Evolutionary conservation across 1,140 invertebrate species (phyloP).

Genomic region (Drosophila paulistorum): DNA sequence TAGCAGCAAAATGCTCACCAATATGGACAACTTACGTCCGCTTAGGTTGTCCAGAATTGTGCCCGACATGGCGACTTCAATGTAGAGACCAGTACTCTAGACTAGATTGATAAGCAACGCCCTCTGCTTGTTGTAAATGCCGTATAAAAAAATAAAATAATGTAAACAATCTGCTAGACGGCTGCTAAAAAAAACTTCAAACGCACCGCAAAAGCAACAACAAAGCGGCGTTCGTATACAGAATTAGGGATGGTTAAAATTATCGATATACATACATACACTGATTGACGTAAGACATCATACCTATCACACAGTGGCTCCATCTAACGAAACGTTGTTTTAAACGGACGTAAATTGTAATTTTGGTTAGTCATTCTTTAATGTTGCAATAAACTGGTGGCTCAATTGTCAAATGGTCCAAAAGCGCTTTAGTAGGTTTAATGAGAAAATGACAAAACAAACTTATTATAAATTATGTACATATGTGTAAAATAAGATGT

Average conservation of each 20-base stretch:
- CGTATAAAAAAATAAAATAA: slow-evolving; percentile 14
- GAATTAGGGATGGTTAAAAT: slow-evolving; percentile 41
- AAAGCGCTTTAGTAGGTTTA: background rate
- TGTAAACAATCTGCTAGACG: slow-evolving; percentile 60
- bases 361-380: too few relatives aligned
- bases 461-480: background rate
- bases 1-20: slow-evolving; percentile 90
- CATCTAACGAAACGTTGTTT: background rate
- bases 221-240: slow-evolving; percentile 64
- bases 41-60: slow-evolving; percentile 98
- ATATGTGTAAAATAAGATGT: background rate
- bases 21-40: slow-evolving; percentile 92
- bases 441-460: background rate
- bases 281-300: too few relatives aligned
- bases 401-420: too few relatives aligned
- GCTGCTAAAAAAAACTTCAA: slow-evolving; percentile 57
- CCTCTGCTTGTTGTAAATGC: background rate
- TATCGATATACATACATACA: background rate
- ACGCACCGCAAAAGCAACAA: slow-evolving; percentile 55
- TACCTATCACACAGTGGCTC: background rate
- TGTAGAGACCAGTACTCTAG: background rate
- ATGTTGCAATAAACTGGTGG: too few relatives aligned
- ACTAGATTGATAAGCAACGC: slow-evolving; percentile 6
- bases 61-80: slow-evolving; percentile 88
- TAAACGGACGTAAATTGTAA: too few relatives aligned